Percentiles rank a stretch among this genome's conserved stretches.
These are phyloP conservation scores for Grapholita molesta DNA, from an alignment of 1,140 invertebrate genomes.

Conservation along the genomic window DNA sequence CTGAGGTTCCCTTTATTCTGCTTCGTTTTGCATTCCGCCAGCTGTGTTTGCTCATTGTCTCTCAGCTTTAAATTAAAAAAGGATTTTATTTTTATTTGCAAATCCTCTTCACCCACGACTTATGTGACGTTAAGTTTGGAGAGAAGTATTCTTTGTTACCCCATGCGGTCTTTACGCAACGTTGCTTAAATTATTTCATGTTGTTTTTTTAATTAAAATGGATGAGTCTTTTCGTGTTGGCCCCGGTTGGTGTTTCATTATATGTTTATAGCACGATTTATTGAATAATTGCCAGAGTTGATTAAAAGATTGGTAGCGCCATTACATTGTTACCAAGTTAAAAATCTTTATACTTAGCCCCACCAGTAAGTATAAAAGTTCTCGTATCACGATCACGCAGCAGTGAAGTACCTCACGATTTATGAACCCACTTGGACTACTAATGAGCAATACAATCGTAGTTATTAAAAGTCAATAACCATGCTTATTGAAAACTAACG, in stretches of 20 bases:
- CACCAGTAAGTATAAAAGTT: background rate
- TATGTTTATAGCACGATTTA: conserved; percentile 11
- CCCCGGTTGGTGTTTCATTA: background rate
- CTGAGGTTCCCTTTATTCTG: conserved; percentile 43
- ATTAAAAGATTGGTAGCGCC: conserved; percentile 11
- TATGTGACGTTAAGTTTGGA: conserved; percentile 73
- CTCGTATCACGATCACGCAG: background rate
- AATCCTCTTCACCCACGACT: conserved; percentile 64
- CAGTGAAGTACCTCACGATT: conserved; percentile 5
- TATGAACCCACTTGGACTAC: conserved; percentile 6
- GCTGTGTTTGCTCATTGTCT: conserved; percentile 75
- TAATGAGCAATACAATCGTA: conserved; percentile 15
- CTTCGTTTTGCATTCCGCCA: conserved; percentile 72
- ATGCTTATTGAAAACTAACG: conserved; percentile 5
- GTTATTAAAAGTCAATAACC: conserved; percentile 12
- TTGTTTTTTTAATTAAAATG: conserved; percentile 66
- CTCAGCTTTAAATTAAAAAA: conserved; percentile 67
- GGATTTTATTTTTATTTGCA: conserved; percentile 53
- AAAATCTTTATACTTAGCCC: conserved; percentile 8
- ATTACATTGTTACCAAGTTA: conserved; percentile 15
- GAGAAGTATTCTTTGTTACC: conserved; percentile 68
- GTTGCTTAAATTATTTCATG: conserved; percentile 64
- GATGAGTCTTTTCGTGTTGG: conserved; percentile 26
- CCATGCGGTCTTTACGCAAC: conserved; percentile 55
- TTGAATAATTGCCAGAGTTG: conserved; percentile 4